phyloP scores from a whole-genome alignment of 1,140 invertebrate species.

The Pseudoatta argentina region DNA sequence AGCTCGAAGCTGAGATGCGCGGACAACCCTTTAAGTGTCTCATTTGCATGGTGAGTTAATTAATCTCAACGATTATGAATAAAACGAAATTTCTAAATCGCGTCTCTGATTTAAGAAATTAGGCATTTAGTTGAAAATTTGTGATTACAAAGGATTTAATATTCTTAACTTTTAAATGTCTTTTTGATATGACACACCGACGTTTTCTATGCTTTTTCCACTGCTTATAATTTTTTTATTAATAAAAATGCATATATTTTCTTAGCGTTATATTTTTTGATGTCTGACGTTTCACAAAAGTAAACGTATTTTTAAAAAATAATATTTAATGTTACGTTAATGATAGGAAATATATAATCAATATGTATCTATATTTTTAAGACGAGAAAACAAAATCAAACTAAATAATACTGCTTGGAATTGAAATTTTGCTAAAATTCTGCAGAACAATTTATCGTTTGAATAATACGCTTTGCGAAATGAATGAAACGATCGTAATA shows the following conservation, averaged over 20 bases:
- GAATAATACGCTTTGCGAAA: constrained; percentile 22
- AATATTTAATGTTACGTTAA: not conserved
- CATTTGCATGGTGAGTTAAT: constrained; percentile 92
- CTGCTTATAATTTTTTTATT: too few relatives aligned
- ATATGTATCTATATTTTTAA: not conserved
- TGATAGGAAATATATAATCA: not conserved
- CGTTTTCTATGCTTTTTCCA: too few relatives aligned
- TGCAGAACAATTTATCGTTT: not conserved
- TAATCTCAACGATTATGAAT: not conserved
- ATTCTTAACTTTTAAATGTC: too few relatives aligned
- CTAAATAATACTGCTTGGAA: not conserved
- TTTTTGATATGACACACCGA: too few relatives aligned
- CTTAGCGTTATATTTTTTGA: too few relatives aligned
- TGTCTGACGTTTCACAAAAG: not conserved
- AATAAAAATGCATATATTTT: too few relatives aligned
- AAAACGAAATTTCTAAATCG: not conserved
- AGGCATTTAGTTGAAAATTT: not conserved
- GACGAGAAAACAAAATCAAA: not conserved
- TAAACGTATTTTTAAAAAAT: not conserved
- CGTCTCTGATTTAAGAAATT: not conserved
- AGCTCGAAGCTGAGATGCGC: constrained; percentile 89
- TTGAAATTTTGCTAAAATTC: constrained; percentile 5
- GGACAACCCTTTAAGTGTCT: constrained; percentile 92
- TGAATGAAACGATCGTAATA: constrained; percentile 18
- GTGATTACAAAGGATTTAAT: not conserved